Base-by-base conservation (phyloP, 2,797 vertebrate genomes). In the Lemur catta region DNA sequence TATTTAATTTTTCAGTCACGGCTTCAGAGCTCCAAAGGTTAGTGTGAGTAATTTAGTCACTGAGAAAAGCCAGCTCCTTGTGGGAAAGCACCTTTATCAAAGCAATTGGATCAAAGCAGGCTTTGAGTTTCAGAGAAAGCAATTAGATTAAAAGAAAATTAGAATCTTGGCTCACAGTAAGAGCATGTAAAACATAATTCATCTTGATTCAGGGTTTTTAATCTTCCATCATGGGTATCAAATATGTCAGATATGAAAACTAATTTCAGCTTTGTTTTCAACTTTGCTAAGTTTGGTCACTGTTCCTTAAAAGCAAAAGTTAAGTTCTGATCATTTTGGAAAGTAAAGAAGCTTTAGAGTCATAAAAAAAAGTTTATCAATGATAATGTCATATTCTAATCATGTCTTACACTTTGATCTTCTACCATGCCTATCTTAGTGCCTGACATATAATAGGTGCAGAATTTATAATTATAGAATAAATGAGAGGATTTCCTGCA, bases 121-220 rank as follows among this genome's bases (percentile, higher is more conserved):
- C 67, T 92, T 94, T 92, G 76, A 88, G 50, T 79, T 41, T 93
- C 69, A 92, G 55, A 84, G 41, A 96, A 94, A 89, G 69, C 50
- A 96, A 92, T 96, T 95, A 91, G 41, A 76, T 84, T 76, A 91
- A 96, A 97, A 90, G 93, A 95, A 95, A 96, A 91, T 92, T 84
- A 81, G 63, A 57, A 91, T 97, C 35, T 94, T 95, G 95, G 46
- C 88, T 97, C 57, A 93, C 65, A 84, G 59, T 80, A 74, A 94
- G 24, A 95, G 59, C 91, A 89, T 65, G 69, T 88, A 82, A 71
- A 89, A 67, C 24, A 20, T 90, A 94, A 93, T 78, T 95, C 79
- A 86, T 94, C 50, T 48, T 80, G 57, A 95, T 86, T 89, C 46
- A 89, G 28, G 71, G 33, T 76, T 97, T 96, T 85, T 84, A 89